phyloP scores from a whole-genome alignment of 2,113 vertebrate species.

The Lepisosteus osseus region DNA sequence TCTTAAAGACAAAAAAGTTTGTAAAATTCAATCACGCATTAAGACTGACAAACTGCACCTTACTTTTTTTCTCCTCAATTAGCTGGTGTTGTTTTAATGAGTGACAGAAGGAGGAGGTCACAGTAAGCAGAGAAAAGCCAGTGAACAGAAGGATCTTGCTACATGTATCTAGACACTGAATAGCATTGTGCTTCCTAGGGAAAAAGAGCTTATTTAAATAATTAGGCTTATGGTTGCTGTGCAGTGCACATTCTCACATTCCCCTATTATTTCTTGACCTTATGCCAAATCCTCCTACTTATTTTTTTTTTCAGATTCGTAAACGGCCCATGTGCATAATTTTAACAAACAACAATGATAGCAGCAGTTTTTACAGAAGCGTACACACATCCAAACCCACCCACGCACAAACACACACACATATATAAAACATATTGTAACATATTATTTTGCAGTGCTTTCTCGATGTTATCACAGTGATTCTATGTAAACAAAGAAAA shows the following conservation, averaged over 20 bases:
- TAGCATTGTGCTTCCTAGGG: constrained; percentile 60
- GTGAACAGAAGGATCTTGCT: constrained; percentile 77
- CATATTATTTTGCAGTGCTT: too few relatives aligned
- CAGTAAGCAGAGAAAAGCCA: constrained; percentile 72
- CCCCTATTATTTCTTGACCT: constrained; percentile 79
- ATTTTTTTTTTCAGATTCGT: constrained; percentile 65
- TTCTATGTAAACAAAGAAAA: too few relatives aligned
- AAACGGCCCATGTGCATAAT: constrained; percentile 66
- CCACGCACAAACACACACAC: too few relatives aligned
- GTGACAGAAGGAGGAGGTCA: constrained; percentile 73
- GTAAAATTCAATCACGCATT: background rate
- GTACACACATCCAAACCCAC: too few relatives aligned
- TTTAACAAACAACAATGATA: constrained; percentile 62
- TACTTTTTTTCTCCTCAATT: constrained; percentile 17
- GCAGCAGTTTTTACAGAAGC: too few relatives aligned
- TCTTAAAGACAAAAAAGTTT: background rate
- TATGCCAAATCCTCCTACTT: constrained; percentile 76
- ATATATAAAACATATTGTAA: too few relatives aligned
- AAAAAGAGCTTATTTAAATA: constrained; percentile 72
- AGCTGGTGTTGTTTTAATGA: constrained; percentile 65
- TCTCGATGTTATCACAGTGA: too few relatives aligned
- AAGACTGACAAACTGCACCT: constrained; percentile 22
- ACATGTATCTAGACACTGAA: constrained; percentile 74
- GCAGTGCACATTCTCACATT: constrained; percentile 72
- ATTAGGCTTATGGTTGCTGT: constrained; percentile 69